phyloP scores from a whole-genome alignment of 2,113 vertebrate species.

The Oreochromis aureus region DNA sequence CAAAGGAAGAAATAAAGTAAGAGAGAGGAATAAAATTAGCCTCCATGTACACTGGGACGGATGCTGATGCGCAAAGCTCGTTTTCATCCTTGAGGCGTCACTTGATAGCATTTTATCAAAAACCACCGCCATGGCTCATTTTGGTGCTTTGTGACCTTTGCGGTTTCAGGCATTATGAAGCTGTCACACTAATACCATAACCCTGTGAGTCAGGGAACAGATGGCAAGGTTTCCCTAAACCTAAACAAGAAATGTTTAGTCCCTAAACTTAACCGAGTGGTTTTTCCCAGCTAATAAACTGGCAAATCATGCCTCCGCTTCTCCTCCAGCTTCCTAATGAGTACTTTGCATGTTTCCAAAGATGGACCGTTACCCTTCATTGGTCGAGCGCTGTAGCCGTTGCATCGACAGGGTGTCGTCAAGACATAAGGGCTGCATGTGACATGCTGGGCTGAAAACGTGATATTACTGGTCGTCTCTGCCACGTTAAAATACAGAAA shows the following conservation, averaged over 20 bases:
- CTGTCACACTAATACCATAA: neutral
- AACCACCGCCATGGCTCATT: neutral
- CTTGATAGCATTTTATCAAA: neutral
- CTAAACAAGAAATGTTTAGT: neutral
- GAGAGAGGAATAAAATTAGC: accelerated
- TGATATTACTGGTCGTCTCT: accelerated
- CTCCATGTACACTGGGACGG: neutral
- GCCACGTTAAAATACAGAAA: neutral
- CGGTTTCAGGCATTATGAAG: neutral
- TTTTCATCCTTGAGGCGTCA: neutral
- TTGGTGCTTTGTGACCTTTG: neutral
- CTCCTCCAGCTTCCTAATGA: neutral
- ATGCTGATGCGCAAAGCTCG: neutral
- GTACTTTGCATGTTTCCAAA: neutral
- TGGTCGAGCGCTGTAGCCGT: neutral
- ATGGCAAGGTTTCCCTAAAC: neutral
- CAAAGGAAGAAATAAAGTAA: neutral
- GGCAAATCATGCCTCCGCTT: neutral
- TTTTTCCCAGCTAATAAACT: neutral
- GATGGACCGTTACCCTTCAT: neutral
- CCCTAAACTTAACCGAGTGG: neutral
- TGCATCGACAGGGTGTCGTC: neutral
- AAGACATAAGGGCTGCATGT: neutral
- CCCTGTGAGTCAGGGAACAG: neutral
- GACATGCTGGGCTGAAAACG: neutral